Evolutionary conservation across 2,888 invertebrate genomes (phyloP).

Genomic region (Monoplex corrugatus): DNA sequence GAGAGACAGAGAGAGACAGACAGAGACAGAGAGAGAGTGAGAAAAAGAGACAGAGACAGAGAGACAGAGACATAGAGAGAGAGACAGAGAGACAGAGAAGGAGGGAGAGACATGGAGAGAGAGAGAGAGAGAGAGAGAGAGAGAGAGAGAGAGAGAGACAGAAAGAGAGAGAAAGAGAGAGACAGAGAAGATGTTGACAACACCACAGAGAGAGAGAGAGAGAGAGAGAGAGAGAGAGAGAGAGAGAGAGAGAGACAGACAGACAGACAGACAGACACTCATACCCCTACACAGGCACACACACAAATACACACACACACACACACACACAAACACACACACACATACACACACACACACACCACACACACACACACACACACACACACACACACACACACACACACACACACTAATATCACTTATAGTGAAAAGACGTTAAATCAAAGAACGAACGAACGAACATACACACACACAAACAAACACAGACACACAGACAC

Average conservation of each 20-base stretch:
- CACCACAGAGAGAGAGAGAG: not conserved
- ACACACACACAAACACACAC: not conserved
- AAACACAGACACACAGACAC: not conserved
- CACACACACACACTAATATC: slow-evolving; percentile 12
- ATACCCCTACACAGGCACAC: not conserved
- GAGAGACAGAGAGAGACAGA: not conserved
- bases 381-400: not conserved
- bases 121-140: not conserved
- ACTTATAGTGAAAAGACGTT: too few relatives aligned
- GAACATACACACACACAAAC: not conserved
- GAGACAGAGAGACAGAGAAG: not conserved
- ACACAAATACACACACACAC: not conserved
- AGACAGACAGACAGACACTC: not conserved
- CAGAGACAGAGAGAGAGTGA: not conserved
- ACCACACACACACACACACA: slow-evolving; percentile 19
- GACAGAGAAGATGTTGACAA: not conserved
- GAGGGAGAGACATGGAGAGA: not conserved
- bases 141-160: too few relatives aligned
- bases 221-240: not conserved
- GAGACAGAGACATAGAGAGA: slow-evolving; percentile 3
- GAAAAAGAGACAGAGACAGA: not conserved
- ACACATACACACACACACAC: slow-evolving; percentile 12
- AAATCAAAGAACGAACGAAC: not conserved
- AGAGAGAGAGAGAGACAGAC: slow-evolving; percentile 7
- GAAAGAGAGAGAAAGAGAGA: too few relatives aligned